Evolutionary conservation across 2,113 vertebrate species (phyloP).

Genomic region (Eclectus roratus): DNA sequence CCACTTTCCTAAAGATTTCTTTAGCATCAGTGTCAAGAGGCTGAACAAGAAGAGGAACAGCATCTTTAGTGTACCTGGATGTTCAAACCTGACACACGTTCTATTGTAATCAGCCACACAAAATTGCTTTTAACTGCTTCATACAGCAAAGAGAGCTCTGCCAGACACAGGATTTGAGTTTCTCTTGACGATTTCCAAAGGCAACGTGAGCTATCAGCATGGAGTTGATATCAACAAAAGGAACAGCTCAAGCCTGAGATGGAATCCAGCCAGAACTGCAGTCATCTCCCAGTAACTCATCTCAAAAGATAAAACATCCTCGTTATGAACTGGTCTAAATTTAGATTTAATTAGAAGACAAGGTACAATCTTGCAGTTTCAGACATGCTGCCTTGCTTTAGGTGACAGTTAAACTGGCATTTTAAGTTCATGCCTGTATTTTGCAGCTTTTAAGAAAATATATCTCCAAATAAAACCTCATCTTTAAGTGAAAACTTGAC

Average conservation of each 20-base stretch:
- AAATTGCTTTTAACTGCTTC: conserved; percentile 9
- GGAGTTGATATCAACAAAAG: conserved; percentile 32
- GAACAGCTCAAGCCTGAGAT: conserved; percentile 27
- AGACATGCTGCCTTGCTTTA: not conserved
- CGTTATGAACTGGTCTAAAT: conserved; percentile 11
- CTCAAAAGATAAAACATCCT: conserved; percentile 31
- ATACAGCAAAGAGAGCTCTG: not conserved
- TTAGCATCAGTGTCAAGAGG: not conserved
- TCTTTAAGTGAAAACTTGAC: not conserved
- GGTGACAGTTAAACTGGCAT: conserved; percentile 16
- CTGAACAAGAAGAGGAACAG: not conserved
- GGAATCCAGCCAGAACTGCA: conserved; percentile 38
- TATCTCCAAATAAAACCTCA: not conserved
- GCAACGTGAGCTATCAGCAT: not conserved
- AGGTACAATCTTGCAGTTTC: not conserved
- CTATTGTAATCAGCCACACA: conserved; percentile 10
- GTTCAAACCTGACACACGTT: not conserved
- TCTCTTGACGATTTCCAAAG: conserved; percentile 10
- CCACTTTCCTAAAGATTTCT: not conserved
- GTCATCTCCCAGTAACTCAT: conserved; percentile 32
- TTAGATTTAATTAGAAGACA: conserved; percentile 36
- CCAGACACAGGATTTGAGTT: not conserved
- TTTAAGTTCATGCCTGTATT: not conserved
- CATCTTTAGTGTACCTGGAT: not conserved
- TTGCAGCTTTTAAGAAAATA: not conserved